Evolutionary conservation across 2,113 vertebrate species (phyloP), one percentile per base, ranked within the genome.

Genomic region (Climacteris rufus): DNA sequence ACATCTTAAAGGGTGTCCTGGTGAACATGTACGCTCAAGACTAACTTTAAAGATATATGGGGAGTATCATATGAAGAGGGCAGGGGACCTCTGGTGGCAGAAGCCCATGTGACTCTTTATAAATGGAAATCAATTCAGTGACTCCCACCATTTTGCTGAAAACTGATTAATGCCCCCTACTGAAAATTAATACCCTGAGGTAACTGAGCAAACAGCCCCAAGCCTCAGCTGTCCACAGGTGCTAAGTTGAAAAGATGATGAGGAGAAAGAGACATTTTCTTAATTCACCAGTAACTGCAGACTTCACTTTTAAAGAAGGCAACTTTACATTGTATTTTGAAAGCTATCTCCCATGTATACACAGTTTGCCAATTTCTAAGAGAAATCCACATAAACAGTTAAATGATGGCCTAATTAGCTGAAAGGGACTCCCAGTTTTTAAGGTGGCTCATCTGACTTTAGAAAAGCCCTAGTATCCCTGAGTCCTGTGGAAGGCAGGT

Each of bases 1-100:
- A 0, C 21, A 30, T 45, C 35, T 71, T 44, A 60, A 60, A 64
- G 37, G 6, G 1, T 23, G 23, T n/a, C 50, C 12, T 61, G 59
- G 16, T 56, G 30, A 87, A 82, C 15, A 35, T 37, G 40, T 25
- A 47, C 4, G 30, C 35, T 83, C 39, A 70, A 83, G 59, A 35
- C 24, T 60, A 79, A 25, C 24, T 83, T 47, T 24, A 6, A 81
- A 60, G 19, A 71, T 44, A 89, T 84, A 33, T 15, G 81, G 50
- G 8, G 11, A 65, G 12, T 53, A 52, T 35, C 47, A 66, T 22
- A 81, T 4, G 18, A 89, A 89, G 42, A 45, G 59, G 52, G 35
- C 61, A 93, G 70, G 40, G 30, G 69, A 91, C 75, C 54, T 81
- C 89, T 88, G 80, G 65, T 75, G 84, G 88, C 53, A 94, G 71